Conservation (phyloP, 2,888 invertebrate species). For the Sicus ferrugineus region DNA sequence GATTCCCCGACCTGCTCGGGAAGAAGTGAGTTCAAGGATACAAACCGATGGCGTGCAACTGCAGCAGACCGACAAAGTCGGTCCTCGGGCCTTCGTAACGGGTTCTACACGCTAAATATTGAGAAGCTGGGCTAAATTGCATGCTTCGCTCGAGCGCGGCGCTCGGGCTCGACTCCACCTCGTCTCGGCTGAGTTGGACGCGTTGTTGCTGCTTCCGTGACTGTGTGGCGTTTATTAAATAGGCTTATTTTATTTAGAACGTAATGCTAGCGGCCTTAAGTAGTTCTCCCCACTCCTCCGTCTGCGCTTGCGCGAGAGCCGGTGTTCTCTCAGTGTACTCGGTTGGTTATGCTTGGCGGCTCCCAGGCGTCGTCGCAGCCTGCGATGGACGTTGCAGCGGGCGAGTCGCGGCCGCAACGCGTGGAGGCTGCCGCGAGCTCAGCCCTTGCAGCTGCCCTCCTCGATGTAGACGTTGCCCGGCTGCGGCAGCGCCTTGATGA, state of each 20-base stretch:
- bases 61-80: slow-evolving; percentile 62
- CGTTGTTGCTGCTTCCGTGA: slow-evolving; percentile 10
- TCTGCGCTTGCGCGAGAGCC: background rate
- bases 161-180: background rate
- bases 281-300: slow-evolving; percentile 11
- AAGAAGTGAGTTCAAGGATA: no score
- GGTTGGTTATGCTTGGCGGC: background rate
- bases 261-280: slow-evolving; percentile 19
- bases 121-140: no score
- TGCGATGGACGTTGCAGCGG: background rate
- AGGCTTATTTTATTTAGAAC: slow-evolving; percentile 21
- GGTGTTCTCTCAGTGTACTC: background rate
- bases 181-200: background rate
- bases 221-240: background rate
- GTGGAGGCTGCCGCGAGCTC: slow-evolving; percentile 34
- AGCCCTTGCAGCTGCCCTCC: slow-evolving; percentile 60
- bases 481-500: slow-evolving; percentile 57
- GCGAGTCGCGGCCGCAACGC: background rate
- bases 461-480: slow-evolving; percentile 64
- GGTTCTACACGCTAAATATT: background rate
- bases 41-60: slow-evolving; percentile 40
- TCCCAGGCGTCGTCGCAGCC: no score
- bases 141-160: background rate
- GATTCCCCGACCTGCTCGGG: no score
- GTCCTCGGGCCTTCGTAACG: background rate